Conservation (phyloP, 2,888 invertebrate genomes). For the Tillus elongatus region DNA sequence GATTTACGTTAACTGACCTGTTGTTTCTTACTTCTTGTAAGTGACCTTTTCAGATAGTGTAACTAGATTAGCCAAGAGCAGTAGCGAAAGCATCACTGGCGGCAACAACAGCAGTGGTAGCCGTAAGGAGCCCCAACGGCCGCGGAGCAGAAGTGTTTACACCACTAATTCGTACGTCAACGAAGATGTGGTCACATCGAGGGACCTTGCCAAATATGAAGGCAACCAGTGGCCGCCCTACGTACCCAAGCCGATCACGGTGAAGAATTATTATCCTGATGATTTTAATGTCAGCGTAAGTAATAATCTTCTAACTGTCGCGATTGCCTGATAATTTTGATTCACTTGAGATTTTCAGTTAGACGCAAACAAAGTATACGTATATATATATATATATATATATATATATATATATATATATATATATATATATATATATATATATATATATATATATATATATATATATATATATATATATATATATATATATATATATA, state of each 20-base stretch:
- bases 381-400: no score
- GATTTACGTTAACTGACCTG: no score
- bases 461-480: no score
- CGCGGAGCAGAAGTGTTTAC: conserved; percentile 54
- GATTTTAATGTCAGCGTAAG: conserved; percentile 38
- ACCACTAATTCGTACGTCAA: conserved; percentile 58
- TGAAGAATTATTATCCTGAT: conserved; percentile 51
- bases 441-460: no score
- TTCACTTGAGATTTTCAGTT: conserved; percentile 3
- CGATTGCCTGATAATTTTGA: not conserved
- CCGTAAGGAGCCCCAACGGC: conserved; percentile 46
- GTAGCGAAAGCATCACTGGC: conserved; percentile 11
- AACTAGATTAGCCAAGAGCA: conserved; percentile 33
- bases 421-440: no score
- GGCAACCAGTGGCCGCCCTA: conserved; percentile 47
- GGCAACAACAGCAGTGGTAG: conserved; percentile 26
- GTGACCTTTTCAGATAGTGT: conserved; percentile 37
- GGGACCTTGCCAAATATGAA: conserved; percentile 50
- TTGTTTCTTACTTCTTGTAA: no score
- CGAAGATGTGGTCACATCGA: conserved; percentile 45
- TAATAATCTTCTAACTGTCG: no score
- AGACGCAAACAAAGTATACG: no score
- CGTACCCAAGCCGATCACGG: conserved; percentile 46
- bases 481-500: no score
- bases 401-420: no score